Evolutionary conservation across 2,797 vertebrate species (phyloP).

Genomic region (Rhinichthys osculus): DNA sequence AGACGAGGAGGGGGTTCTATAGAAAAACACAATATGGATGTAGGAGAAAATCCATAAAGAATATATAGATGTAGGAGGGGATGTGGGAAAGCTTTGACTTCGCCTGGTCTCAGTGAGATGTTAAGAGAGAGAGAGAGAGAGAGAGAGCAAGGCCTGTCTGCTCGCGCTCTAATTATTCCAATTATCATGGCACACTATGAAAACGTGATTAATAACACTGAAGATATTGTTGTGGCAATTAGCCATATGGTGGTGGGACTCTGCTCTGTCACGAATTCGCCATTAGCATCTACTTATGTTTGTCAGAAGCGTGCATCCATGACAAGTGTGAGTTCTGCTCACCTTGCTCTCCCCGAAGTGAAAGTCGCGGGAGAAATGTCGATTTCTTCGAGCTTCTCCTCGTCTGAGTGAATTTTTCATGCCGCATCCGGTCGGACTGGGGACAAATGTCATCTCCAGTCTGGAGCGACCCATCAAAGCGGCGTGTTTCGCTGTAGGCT

Average conservation of each 20-base stretch:
- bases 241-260: constrained; percentile 99
- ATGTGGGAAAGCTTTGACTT: neutral
- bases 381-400: constrained; percentile 86
- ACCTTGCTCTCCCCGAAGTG: constrained; percentile 96
- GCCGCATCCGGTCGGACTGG: constrained; percentile 87
- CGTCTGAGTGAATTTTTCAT: constrained; percentile 91
- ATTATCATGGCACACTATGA: constrained; percentile 99
- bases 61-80: constrained; percentile 30
- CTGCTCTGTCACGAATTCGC: constrained; percentile 99
- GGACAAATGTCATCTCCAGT: constrained; percentile 91
- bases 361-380: constrained; percentile 81
- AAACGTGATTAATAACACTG: constrained; percentile 99
- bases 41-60: constrained; percentile 21
- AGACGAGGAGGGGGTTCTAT: constrained; percentile 66
- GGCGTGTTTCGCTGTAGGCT: constrained; percentile 72
- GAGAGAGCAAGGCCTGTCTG: constrained; percentile 84
- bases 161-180: constrained; percentile 99
- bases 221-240: constrained; percentile 99
- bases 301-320: constrained; percentile 98
- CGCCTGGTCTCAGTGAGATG: constrained; percentile 33
- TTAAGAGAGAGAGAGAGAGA: constrained; percentile 71
- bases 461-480: constrained; percentile 85
- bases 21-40: constrained; percentile 14
- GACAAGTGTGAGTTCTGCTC: constrained; percentile 97
- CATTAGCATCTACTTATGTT: constrained; percentile 99